phyloP scores from a whole-genome alignment of 2,113 vertebrate genomes.

The Tetraodon nigroviridis region DNA sequence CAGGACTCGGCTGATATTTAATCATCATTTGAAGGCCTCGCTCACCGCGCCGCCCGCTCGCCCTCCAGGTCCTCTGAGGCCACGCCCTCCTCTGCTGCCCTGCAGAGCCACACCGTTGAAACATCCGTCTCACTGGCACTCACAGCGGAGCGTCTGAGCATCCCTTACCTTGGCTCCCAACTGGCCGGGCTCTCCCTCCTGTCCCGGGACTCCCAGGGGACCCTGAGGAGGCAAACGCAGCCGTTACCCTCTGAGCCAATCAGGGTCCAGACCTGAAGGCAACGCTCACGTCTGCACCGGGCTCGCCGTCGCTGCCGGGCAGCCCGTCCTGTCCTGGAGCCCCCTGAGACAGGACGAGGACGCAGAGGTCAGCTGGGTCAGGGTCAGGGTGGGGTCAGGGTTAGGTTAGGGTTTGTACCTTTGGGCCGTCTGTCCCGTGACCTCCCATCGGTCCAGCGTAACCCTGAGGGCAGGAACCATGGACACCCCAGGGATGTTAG shows the following conservation, averaged over 20 bases:
- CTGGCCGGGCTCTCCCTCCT: slow-evolving; percentile 50
- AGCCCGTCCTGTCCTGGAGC: slow-evolving; percentile 38
- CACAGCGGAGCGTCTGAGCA: background rate
- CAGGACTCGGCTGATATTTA: no score
- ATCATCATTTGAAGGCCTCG: background rate
- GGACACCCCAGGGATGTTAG: no score
- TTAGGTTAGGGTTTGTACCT: slow-evolving; percentile 55
- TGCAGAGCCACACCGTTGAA: slow-evolving; percentile 24
- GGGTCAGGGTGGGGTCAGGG: no score
- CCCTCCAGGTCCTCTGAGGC: slow-evolving; percentile 57
- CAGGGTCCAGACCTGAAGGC: background rate
- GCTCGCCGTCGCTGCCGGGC: slow-evolving; percentile 64
- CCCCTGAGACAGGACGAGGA: slow-evolving; percentile 40
- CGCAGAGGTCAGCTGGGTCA: background rate
- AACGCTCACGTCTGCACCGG: slow-evolving; percentile 62
- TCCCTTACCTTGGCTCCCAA: slow-evolving; percentile 66
- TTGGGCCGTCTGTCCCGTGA: slow-evolving; percentile 38
- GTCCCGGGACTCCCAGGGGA: slow-evolving; percentile 53
- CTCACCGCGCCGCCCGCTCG: slow-evolving; percentile 63
- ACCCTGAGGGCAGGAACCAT: slow-evolving; percentile 56
- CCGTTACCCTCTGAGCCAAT: background rate
- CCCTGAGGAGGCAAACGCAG: slow-evolving; percentile 37
- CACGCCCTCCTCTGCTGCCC: slow-evolving; percentile 66
- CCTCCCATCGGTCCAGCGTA: slow-evolving; percentile 59
- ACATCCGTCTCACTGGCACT: background rate